Evolutionary conservation across 2,797 vertebrate species (phyloP).

Genomic region (Setipinna tenuifilis): DNA sequence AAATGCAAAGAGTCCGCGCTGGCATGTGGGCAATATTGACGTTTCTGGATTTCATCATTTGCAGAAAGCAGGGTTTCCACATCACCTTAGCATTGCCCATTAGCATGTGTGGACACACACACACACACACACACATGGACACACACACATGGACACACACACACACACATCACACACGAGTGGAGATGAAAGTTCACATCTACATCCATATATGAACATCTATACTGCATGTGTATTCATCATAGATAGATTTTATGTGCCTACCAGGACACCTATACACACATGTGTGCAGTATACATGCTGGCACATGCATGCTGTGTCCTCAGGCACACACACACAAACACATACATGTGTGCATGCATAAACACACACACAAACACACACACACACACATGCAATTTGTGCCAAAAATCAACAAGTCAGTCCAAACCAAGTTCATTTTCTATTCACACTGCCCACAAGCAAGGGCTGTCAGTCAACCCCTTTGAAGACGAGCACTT

Average conservation of each 20-base stretch:
- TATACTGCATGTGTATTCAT: no score
- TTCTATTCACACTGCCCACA: neutral
- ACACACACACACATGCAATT: neutral
- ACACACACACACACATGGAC: slow-evolving; percentile 58
- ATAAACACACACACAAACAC: neutral
- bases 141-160: neutral
- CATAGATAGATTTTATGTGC: no score
- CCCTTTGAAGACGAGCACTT: neutral
- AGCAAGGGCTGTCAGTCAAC: slow-evolving; percentile 3
- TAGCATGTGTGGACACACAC: slow-evolving; percentile 30
- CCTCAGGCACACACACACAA: neutral
- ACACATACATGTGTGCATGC: neutral
- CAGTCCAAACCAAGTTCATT: neutral
- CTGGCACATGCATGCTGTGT: slow-evolving; percentile 55
- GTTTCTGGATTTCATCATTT: slow-evolving; percentile 81
- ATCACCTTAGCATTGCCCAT: slow-evolving; percentile 28
- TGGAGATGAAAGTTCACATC: neutral
- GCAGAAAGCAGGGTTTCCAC: slow-evolving; percentile 60
- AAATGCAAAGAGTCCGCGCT: slow-evolving; percentile 80
- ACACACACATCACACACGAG: neutral
- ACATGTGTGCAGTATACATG: neutral
- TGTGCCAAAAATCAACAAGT: neutral
- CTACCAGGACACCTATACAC: no score
- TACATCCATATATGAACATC: neutral
- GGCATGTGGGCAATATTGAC: slow-evolving; percentile 77